A percentile compares a stretch with the other conserved stretches of the same genome.
Evolutionary conservation across 23 tunicate species (phyloP).

Genomic region (Trididemnum miniatum): DNA sequence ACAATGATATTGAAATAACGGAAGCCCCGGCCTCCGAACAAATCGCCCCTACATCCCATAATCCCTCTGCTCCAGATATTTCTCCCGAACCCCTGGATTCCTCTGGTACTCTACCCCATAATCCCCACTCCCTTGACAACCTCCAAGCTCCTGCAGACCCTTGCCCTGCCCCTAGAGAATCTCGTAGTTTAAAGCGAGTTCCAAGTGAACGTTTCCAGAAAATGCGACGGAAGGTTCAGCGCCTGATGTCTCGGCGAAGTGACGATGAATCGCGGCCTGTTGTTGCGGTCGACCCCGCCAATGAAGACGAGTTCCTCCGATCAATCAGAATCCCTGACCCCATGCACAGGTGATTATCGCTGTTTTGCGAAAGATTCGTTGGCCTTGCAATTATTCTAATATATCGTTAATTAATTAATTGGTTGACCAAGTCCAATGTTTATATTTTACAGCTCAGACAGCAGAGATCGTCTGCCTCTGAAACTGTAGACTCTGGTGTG

Average conservation of each 20-base stretch:
- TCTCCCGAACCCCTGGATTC: not conserved
- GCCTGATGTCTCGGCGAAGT: conserved; percentile 31
- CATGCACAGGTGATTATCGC: too few relatives aligned
- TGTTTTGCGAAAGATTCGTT: too few relatives aligned
- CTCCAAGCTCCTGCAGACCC: too few relatives aligned
- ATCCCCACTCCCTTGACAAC: not conserved
- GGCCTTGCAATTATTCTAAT: too few relatives aligned
- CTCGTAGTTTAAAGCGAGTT: conserved; percentile 52
- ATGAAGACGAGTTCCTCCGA: conserved; percentile 38
- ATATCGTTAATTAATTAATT: too few relatives aligned
- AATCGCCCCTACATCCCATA: too few relatives aligned
- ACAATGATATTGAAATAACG: too few relatives aligned
- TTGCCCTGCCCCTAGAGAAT: not conserved
- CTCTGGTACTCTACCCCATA: not conserved
- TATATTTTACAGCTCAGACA: too few relatives aligned
- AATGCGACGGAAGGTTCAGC: conserved; percentile 75
- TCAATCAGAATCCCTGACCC: conserved; percentile 68
- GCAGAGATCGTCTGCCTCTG: too few relatives aligned
- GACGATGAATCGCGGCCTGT: not conserved
- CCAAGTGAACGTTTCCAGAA: conserved; percentile 78
- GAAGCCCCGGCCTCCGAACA: too few relatives aligned
- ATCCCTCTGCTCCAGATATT: not conserved
- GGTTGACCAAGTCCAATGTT: too few relatives aligned
- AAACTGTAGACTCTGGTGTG: too few relatives aligned
- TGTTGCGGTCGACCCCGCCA: conserved; percentile 14